Base-by-base conservation (phyloP, 2,113 vertebrate genomes). In the Phylloscopus trochilus region DNA sequence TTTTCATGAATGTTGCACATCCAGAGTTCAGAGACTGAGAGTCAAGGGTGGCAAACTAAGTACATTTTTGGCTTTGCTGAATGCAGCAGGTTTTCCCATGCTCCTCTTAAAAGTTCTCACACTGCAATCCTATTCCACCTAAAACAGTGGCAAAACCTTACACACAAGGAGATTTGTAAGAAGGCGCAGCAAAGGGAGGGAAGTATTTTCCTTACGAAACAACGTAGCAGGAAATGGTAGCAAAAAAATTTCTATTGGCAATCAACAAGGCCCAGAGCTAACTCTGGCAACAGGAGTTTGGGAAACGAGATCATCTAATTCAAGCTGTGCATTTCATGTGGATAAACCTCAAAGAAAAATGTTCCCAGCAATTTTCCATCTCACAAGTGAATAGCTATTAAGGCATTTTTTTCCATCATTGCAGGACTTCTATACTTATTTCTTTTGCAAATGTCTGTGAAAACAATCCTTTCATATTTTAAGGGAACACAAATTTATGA, bases 401-500 rank as follows among this genome's bases (percentile, higher is more conserved):
- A 60, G 63, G 47, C 8, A 2, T 26, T 63, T 84, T 56, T 67
- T 43, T 3, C 75, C 52, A 85, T 58, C 30, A 76, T 4, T 31
- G 33, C 20, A 44, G 44, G 63, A 90, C 43, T 90, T 83, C 26
- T 46, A 49, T 58, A 70, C 33, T 33, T 43, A 77, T 55, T 83
- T 90, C 44, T 86, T 82, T 87, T 46, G 62, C 49, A 90, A 72
- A 73, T 70, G 20, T 66, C 64, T 92, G n/a, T 72, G 83, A 83
- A 97, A 93, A 80, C 47, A 80, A 91, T 17, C 1, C 74, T 92
- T 92, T 83, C 9, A n/a, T 55, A 35, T 84, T 95, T 89, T 83
- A 94, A 92, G 21, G 46, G 43, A 93, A 89, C 5, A 18, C 35
- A 82, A 13, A 85, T 73, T 89, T 91, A 59, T 72, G 33, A 89